Conservation (phyloP, 1,140 invertebrate species). For the Brachystomella parvula region DNA sequence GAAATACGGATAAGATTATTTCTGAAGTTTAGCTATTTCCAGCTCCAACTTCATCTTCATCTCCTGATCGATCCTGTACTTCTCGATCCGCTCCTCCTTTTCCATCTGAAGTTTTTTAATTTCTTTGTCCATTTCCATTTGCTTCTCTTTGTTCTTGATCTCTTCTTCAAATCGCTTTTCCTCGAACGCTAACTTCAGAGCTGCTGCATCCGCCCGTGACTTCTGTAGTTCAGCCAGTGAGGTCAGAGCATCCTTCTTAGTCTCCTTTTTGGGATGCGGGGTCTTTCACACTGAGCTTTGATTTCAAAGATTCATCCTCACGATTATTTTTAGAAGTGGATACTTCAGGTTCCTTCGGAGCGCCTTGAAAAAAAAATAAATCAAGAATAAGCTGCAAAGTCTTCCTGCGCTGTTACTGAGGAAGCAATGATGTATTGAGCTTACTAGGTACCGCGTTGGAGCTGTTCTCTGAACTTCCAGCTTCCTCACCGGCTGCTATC, state of each 20-base stretch:
- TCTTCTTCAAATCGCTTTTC: neutral
- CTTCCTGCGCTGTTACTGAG: no score
- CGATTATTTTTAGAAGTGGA: neutral
- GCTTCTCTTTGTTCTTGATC: neutral
- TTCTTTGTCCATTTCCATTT: neutral
- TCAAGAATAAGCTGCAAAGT: no score
- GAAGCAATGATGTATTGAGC: no score
- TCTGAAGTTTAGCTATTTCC: neutral
- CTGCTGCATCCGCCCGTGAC: neutral
- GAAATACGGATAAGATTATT: neutral
- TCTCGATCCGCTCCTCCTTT: neutral
- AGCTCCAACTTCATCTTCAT: neutral
- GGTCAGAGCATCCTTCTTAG: neutral
- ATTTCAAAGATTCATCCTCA: neutral
- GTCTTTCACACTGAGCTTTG: neutral
- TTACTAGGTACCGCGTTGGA: no score
- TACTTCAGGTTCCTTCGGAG: neutral
- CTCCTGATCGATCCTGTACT: slow-evolving; percentile 2
- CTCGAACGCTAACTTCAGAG: neutral
- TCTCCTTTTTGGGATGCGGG: neutral
- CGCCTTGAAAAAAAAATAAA: neutral
- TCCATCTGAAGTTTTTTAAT: neutral
- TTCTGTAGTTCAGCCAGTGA: neutral
- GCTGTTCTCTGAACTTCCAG: no score
- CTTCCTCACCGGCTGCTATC: neutral